Evolutionary conservation across 2,113 vertebrate genomes (phyloP).

Genomic region (Actenoides lindsayi): DNA sequence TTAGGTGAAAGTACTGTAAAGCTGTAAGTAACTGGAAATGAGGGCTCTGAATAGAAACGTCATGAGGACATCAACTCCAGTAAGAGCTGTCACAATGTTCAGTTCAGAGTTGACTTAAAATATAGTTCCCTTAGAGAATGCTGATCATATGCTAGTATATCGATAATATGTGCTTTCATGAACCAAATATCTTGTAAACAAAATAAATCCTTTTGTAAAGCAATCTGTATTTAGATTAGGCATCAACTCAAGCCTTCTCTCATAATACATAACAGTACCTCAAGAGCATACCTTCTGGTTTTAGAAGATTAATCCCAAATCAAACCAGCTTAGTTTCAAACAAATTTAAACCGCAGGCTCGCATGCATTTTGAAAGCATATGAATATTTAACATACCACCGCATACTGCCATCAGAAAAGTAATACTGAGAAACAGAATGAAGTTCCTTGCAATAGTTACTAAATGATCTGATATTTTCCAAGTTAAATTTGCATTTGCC

Average conservation of each 20-base stretch:
- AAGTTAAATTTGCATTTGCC: neutral
- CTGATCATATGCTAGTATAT: neutral
- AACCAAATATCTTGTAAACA: neutral
- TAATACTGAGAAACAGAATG: neutral
- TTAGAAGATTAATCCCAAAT: neutral
- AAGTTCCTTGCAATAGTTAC: neutral
- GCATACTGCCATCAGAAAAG: neutral
- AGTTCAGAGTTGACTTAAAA: neutral
- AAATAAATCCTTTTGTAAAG: neutral
- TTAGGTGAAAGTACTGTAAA: neutral
- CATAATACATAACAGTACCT: neutral
- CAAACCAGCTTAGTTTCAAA: neutral
- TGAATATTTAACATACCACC: neutral
- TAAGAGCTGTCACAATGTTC: neutral
- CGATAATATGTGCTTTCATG: neutral
- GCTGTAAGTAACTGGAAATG: neutral
- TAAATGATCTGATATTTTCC: neutral
- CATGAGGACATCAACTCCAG: neutral
- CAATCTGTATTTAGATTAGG: neutral
- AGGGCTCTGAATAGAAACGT: neutral
- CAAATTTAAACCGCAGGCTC: neutral
- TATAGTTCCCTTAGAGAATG: neutral
- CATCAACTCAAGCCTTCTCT: neutral
- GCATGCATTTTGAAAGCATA: neutral
- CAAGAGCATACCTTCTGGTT: neutral